Evolutionary conservation across 2,888 invertebrate species (phyloP).

Genomic region (Thereva unica): DNA sequence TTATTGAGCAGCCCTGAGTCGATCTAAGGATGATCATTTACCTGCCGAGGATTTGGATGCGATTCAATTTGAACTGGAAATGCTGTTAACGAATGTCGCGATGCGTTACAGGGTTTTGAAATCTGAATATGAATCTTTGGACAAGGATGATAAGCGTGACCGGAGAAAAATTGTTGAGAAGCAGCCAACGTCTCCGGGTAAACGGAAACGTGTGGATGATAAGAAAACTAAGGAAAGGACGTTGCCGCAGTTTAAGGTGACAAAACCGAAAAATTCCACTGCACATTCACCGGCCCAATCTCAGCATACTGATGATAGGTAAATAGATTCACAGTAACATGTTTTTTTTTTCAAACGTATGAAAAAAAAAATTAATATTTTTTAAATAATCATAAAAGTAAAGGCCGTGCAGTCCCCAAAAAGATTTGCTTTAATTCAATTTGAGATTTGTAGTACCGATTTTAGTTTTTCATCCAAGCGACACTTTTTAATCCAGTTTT

Average conservation of each 20-base stretch:
- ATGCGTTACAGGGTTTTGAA: slow-evolving; percentile 78
- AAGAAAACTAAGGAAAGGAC: slow-evolving; percentile 65
- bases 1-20: slow-evolving; percentile 61
- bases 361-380: neutral
- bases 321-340: slow-evolving; percentile 50
- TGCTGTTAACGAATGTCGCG: slow-evolving; percentile 79
- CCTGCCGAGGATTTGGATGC: slow-evolving; percentile 87
- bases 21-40: slow-evolving; percentile 74
- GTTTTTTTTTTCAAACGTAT: neutral
- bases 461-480: too few species aligned
- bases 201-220: slow-evolving; percentile 53
- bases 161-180: slow-evolving; percentile 37
- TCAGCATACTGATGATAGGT: slow-evolving; percentile 59
- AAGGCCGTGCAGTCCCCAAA: too few species aligned
- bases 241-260: slow-evolving; percentile 64
- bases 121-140: slow-evolving; percentile 72
- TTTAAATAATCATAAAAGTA: too few species aligned
- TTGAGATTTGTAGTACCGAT: too few species aligned
- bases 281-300: slow-evolving; percentile 57
- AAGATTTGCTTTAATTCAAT: too few species aligned
- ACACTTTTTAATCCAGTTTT: too few species aligned
- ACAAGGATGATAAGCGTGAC: slow-evolving; percentile 63
- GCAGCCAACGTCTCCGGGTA: slow-evolving; percentile 48
- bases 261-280: slow-evolving; percentile 62
- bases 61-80: slow-evolving; percentile 85